These are phyloP conservation scores for Ceratitis capitata DNA, from an alignment of 1,140 invertebrate species.

Conservation along the genomic window DNA sequence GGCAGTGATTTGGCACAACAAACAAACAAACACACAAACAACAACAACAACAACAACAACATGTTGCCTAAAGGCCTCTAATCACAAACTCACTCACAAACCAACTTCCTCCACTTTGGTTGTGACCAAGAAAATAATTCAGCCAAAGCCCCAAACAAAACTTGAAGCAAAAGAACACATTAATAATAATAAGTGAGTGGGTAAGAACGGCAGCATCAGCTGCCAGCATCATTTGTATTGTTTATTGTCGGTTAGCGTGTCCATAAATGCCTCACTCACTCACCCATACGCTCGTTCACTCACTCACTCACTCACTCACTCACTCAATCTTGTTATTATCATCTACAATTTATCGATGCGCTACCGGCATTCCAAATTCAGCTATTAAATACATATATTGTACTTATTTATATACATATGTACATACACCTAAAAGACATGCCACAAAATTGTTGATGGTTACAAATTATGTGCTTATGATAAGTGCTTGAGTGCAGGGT, in stretches of 20 bases:
- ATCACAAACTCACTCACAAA: too few species aligned
- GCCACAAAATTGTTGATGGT: not conserved
- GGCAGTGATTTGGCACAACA: not conserved
- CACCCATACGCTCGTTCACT: not conserved
- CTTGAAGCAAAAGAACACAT: not conserved
- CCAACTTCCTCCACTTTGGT: too few species aligned
- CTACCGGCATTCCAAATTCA: not conserved
- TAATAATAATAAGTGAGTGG: slow-evolving; percentile 14
- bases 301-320: not conserved
- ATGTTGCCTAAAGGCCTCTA: too few species aligned
- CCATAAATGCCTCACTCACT: too few species aligned
- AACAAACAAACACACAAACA: not conserved
- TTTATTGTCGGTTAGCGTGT: too few species aligned
- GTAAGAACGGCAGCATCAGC: slow-evolving; percentile 15
- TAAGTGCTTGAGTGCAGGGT: not conserved
- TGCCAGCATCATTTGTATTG: not conserved
- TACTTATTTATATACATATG: too few species aligned
- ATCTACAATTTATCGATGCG: not conserved
- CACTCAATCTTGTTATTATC: not conserved
- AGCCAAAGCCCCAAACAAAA: too few species aligned
- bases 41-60: not conserved
- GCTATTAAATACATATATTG: not conserved
- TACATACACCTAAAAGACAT: not conserved
- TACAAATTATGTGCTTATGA: not conserved
- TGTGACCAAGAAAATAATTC: too few species aligned